Base-by-base conservation (phyloP, 2,113 vertebrate genomes). In the Burhinus oedicnemus region DNA sequence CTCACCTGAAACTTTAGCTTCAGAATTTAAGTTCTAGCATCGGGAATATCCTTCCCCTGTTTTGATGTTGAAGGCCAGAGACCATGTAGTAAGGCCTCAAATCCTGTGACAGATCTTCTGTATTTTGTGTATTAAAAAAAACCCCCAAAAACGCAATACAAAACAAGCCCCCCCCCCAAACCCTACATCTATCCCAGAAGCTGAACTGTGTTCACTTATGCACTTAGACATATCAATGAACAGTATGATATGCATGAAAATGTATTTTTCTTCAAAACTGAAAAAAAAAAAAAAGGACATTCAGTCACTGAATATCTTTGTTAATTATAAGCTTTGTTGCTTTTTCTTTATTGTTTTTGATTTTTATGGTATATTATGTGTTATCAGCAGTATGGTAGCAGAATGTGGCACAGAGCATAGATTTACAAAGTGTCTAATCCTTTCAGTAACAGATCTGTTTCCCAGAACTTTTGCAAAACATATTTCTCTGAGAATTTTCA, bases 121-220 rank as follows among this genome's bases (percentile, higher is more conserved):
- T 22, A 68, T 72, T 89, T 79, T 5, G 5, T 61, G 9, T n/a
- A 21, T 40, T 2, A 19, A 34, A 7, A 52, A 65, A 44, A 21
- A 15, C 14, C 36, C 10, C 20, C 20, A 36, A n/a, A 25, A 34
- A 20, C 1, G 3, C 7, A n/a, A 34, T 27, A 2, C 5, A 51
- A 38, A 66, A 13, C 4, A 40, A 18, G n/a, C 2, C 23, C 38
- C 21, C 21, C 38, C 5, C 26, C 17, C 47, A 34, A 55, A n/a
- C 8, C 5, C 15, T 69, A 13, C 6, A 12, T 76, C 23, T 22
- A 61, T 61, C 23, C 60, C 40, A 40, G 40, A 40, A 40, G 40
- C 40, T 40, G 40, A 40, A 40, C 40, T 51, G 12, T 51, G 13
- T 55, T 79, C 0, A 1, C 18, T 20, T 69, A 7, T 40, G 29